Percentiles rank a stretch among this genome's conserved stretches.
phyloP scores from a whole-genome alignment of 2,888 invertebrate species.

The Acleris holmiana region DNA sequence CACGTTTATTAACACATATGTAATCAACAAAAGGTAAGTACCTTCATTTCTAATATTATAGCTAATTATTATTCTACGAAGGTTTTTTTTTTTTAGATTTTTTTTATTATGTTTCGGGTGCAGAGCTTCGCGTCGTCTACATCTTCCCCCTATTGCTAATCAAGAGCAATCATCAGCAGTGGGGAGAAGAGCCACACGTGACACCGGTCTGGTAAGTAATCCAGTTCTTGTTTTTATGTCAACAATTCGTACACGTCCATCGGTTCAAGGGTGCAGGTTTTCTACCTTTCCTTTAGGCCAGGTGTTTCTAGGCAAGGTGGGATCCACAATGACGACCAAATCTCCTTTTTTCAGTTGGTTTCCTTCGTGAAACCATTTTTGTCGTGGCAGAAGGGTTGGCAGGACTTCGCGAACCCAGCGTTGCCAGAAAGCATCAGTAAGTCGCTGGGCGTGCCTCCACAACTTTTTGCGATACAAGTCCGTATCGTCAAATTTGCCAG shows the following conservation, averaged over 20 bases:
- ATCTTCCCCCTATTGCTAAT: too few relatives aligned
- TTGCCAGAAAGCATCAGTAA: slow-evolving; percentile 16
- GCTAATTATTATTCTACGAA: too few relatives aligned
- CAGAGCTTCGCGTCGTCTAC: too few relatives aligned
- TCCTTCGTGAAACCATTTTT: slow-evolving; percentile 1
- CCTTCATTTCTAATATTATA: too few relatives aligned
- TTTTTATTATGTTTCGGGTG: too few relatives aligned
- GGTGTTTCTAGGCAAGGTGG: slow-evolving; percentile 3
- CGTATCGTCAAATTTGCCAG: not conserved
- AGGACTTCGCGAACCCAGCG: slow-evolving; percentile 18
- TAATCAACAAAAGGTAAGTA: too few relatives aligned
- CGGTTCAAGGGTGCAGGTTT: not conserved
- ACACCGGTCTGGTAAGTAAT: slow-evolving; percentile 14
- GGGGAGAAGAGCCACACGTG: slow-evolving; percentile 3
- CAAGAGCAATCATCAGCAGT: too few relatives aligned
- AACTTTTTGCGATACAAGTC: not conserved
- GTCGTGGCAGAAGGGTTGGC: not conserved
- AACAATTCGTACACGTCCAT: slow-evolving; percentile 28
- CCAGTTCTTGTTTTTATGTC: slow-evolving; percentile 25
- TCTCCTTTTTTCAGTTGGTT: slow-evolving; percentile 10
- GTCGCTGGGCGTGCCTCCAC: slow-evolving; percentile 12
- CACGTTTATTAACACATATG: too few relatives aligned
- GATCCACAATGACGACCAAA: slow-evolving; percentile 7
- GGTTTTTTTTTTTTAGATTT: too few relatives aligned
- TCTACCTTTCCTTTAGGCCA: slow-evolving; percentile 10